Evolutionary conservation across 2,797 vertebrate species (phyloP), one percentile per base, ranked within the genome.

Genomic region (Argentina silus): DNA sequence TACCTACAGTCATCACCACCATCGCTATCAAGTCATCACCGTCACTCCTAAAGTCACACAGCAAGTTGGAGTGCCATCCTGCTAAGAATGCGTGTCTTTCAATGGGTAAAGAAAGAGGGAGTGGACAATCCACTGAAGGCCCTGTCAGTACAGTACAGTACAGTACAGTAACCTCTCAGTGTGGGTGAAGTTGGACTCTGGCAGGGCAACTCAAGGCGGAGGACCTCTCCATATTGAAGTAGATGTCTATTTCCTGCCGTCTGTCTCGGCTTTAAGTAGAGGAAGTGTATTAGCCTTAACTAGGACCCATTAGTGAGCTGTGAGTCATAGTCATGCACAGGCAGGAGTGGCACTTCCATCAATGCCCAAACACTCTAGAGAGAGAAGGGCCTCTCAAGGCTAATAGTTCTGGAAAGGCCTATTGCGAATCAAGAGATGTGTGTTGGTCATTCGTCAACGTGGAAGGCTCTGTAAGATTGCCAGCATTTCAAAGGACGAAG

Each of bases 261-360:
- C 23, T 17, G 44, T 53, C 74, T 57, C 10, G 12, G 21, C n/a
- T 57, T 57, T 70, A 66, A 65, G 47, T 44, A 43, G 67, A 47
- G 60, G 47, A 71, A 50, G 62, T 57, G 62, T 27, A 70, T 59
- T 76, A 21, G 42, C 19, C 63, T 45, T 51, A 71, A 45, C 63
- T 76, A 60, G 6, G 19, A 50, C 63, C 62, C 55, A 59, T 56
- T 45, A 57, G 53, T 64, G 15, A 36, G 55, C 43, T 42, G 57
- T 75, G 74, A 76, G 51, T 76, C 63, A 71, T 53, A 57, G 8
- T 36, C 14, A 19, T 23, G 62, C 44, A 59, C 50, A 51, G 44
- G 42, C 27, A 42, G 45, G 50, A 64, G 43, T 19, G 64, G 42
- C 36, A 19, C 63, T 57, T 57, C 43, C 67, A 75, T 62, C 51